Base-by-base conservation (phyloP, 2,113 vertebrate species). In the Myotis brandtii region DNA sequence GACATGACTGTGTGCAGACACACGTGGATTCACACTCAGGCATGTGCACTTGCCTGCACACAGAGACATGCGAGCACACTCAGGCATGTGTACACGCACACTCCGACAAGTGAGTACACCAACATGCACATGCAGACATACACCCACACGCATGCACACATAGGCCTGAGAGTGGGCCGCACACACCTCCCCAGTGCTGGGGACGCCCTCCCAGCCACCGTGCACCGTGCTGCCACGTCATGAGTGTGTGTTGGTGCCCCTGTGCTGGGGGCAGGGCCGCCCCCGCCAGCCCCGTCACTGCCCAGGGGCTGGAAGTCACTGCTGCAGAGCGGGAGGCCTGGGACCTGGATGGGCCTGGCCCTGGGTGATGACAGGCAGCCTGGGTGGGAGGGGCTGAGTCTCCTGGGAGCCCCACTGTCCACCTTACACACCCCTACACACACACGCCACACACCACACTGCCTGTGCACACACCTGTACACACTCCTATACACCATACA, bases 201-300 rank as follows among this genome's bases (percentile, higher is more conserved):
- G 37, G 30, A 3, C 0, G 0, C 3, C 13, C 17, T 79, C 9
- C 43, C 62, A n/a, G 9, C 76, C 18, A 0, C 25, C 20, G 2
- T 25, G 62, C 9, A n/a, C 48, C 25, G 5, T 3, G 3, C 34
- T 25, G n/a, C 25, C n/a, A n/a, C 14, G 1, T 50, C 17, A 4
- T 9, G 6, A 23, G 3, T 2, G 1, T 2, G 3, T 2, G 3
- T 2, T 11, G 3, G 13, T 9, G 32, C 46, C 70, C 70, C 59
- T 46, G 34, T 56, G 27, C 34, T 32, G 46, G 50, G 30, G 20
- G 3, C 8, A 32, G 67, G 59, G 75, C 17, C 20, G 3, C 9
- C n/a, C 16, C 16, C 43, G 46, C 37, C 5, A 1, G 93, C 32
- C 46, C 43, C 43, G 34, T 3, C 21, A 3, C n/a, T 46, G 6